A percentile compares a stretch with the other conserved stretches of the same genome.
Evolutionary conservation across 2,888 invertebrate species (phyloP).

Genomic region (Paralinhomoeus sp.): DNA sequence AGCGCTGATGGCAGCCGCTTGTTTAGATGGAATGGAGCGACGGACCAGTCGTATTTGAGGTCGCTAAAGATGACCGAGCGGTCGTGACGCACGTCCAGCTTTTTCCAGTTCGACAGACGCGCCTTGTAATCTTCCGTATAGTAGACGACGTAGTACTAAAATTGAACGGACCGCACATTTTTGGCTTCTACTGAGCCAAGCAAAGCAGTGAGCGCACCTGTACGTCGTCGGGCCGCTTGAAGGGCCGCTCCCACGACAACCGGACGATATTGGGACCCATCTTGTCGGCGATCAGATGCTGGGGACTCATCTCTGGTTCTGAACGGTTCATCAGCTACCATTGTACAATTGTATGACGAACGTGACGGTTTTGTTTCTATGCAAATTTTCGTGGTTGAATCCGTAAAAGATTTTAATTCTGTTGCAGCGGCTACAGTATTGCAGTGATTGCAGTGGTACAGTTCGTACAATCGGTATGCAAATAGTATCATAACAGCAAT

Average conservation of each 20-base stretch:
- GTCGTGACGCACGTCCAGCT: slow-evolving; percentile 17
- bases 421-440: too few species aligned
- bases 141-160: slow-evolving; percentile 20
- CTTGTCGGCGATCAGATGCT: slow-evolving; percentile 19
- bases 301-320: slow-evolving; percentile 22
- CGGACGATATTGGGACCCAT: slow-evolving; percentile 19
- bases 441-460: too few species aligned
- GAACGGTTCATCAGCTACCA: slow-evolving; percentile 2
- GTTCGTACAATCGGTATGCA: too few species aligned
- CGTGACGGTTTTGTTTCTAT: too few species aligned
- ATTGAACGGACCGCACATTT: background rate
- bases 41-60: too few species aligned
- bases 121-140: slow-evolving; percentile 21
- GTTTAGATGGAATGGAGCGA: too few species aligned
- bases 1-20: too few species aligned
- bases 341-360: too few species aligned
- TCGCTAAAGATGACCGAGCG: too few species aligned
- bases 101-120: slow-evolving; percentile 19
- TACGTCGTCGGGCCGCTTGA: slow-evolving; percentile 19
- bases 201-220: slow-evolving; percentile 8
- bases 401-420: too few species aligned
- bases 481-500: too few species aligned
- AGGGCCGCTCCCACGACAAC: slow-evolving; percentile 21
- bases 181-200: background rate
- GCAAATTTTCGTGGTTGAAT: too few species aligned